Evolutionary conservation across 2,888 invertebrate species (phyloP).

Genomic region (Acrocyrtus sp.): DNA sequence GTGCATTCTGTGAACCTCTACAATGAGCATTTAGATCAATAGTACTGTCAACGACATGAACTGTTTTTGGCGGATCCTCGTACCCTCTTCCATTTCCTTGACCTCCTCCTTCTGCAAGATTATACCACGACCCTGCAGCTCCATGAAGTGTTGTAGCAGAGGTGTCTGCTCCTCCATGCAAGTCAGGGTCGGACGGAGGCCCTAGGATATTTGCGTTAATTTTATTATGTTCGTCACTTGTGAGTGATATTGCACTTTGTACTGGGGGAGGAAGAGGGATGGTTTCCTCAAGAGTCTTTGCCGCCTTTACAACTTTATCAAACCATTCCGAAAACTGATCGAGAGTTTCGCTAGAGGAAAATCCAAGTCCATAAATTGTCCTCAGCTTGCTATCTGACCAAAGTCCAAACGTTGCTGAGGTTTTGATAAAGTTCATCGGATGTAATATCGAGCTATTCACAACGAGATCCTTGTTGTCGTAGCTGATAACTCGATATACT

Average conservation of each 20-base stretch:
- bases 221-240: conserved; percentile 5
- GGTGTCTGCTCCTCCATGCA: conserved; percentile 10
- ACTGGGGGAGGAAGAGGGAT: conserved; percentile 44
- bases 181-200: conserved; percentile 27
- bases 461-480: conserved; percentile 40
- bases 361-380: conserved; percentile 46
- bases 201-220: conserved; percentile 21
- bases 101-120: conserved; percentile 6
- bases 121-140: conserved; percentile 25
- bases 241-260: conserved; percentile 21
- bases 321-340: conserved; percentile 40
- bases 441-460: conserved; percentile 44
- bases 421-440: conserved; percentile 41
- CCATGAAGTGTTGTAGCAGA: too few relatives aligned
- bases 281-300: conserved; percentile 39
- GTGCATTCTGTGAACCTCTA: too few relatives aligned
- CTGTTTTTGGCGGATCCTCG: conserved; percentile 44
- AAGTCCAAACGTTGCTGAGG: conserved; percentile 38
- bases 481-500: conserved; percentile 48
- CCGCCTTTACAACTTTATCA: conserved; percentile 41
- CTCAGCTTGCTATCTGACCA: conserved; percentile 48
- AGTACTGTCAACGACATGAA: conserved; percentile 40
- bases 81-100: conserved; percentile 1
- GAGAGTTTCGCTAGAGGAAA: conserved; percentile 12
- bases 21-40: conserved; percentile 14